phyloP scores from a whole-genome alignment of 1,140 invertebrate genomes.

The Trinorchestia longiramus region DNA sequence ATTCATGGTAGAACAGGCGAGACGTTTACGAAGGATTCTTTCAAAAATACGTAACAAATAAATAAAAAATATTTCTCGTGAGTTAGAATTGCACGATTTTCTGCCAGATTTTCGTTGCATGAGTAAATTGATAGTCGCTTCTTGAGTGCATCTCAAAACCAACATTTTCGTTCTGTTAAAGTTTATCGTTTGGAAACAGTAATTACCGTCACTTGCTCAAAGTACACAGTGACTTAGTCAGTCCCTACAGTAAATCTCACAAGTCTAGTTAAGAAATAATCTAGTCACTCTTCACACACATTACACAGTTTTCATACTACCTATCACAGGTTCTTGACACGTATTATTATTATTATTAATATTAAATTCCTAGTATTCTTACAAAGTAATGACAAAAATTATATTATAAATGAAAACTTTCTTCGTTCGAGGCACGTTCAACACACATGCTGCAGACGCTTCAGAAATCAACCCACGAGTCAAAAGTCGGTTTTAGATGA shows the following conservation, averaged over 20 bases:
- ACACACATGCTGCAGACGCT: neutral
- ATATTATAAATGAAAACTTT: neutral
- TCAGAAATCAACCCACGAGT: neutral
- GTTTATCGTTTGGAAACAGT: neutral
- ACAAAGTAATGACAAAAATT: too few species aligned
- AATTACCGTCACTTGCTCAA: neutral
- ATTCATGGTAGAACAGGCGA: neutral
- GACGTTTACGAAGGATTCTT: neutral
- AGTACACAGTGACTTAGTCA: neutral
- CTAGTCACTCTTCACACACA: neutral
- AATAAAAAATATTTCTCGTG: neutral
- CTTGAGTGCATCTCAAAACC: neutral
- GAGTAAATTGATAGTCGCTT: neutral
- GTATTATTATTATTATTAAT: neutral
- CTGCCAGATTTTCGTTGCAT: neutral
- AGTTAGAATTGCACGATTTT: neutral
- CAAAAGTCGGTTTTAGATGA: neutral
- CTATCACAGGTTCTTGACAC: neutral
- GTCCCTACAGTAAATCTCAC: neutral
- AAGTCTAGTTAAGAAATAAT: too few species aligned
- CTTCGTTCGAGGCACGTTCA: neutral
- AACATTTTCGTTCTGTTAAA: neutral
- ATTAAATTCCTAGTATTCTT: too few species aligned
- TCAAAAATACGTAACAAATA: neutral
- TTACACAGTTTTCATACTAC: neutral